A percentile compares a stretch with the other conserved stretches of the same genome.
phyloP scores from a whole-genome alignment of 2,113 vertebrate species.

The Marcusenius ussheri region DNA sequence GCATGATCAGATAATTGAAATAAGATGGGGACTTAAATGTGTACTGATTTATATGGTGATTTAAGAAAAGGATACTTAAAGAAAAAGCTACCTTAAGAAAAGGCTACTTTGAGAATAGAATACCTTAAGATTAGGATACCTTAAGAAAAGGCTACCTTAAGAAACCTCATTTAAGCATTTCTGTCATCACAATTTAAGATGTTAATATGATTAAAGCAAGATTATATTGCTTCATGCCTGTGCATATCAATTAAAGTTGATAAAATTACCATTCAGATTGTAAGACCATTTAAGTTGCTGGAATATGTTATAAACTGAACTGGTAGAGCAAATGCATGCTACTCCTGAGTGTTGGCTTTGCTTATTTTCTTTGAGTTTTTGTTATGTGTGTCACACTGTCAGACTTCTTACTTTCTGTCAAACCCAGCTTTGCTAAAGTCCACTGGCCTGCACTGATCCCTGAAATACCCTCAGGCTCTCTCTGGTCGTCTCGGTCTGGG shows the following conservation, averaged over 20 bases:
- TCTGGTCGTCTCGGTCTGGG: not conserved
- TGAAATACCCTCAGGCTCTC: not conserved
- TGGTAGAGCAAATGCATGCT: not conserved
- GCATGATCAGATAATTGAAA: not conserved
- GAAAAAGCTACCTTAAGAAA: not conserved
- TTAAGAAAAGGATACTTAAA: not conserved
- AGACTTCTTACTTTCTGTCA: not conserved
- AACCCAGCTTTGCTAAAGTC: not conserved
- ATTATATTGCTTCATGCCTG: not conserved
- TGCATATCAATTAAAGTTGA: not conserved
- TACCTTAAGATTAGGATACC: too few relatives aligned
- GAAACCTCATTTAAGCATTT: not conserved
- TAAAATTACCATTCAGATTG: not conserved
- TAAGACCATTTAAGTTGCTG: not conserved
- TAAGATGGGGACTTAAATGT: not conserved
- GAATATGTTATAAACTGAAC: not conserved
- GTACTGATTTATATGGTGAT: not conserved
- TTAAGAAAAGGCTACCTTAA: not conserved
- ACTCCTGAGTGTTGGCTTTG: not conserved
- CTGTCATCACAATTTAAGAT: not conserved
- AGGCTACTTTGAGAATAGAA: not conserved
- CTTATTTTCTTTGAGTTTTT: not conserved
- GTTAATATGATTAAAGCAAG: not conserved
- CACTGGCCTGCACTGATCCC: not conserved
- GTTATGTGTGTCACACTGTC: not conserved